phyloP scores from a whole-genome alignment of 2,113 vertebrate species.

The Excalfactoria chinensis region DNA sequence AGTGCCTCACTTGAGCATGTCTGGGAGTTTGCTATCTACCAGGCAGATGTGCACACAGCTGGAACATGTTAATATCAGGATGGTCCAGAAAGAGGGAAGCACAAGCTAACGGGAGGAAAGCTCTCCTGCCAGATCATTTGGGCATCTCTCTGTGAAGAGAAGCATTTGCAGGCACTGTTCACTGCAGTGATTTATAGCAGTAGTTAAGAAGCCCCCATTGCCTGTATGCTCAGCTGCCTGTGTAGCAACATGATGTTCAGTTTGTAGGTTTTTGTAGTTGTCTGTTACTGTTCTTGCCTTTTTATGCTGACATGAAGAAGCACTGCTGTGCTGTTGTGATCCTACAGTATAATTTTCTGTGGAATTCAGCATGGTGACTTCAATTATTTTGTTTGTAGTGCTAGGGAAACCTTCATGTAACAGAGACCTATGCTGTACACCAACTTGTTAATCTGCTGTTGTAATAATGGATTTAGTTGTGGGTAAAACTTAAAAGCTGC shows the following conservation, averaged over 20 bases:
- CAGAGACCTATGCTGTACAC: neutral
- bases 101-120: neutral
- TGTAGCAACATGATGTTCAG: rapidly evolving
- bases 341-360: neutral
- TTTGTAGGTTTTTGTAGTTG: neutral
- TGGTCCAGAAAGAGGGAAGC: neutral
- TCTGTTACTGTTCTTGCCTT: neutral
- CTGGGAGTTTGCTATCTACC: rapidly evolving
- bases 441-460: neutral
- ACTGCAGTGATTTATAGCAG: neutral
- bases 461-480: neutral
- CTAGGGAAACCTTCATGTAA: neutral
- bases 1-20: rapidly evolving
- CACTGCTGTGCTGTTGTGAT: neutral
- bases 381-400: neutral
- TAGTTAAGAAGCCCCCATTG: neutral
- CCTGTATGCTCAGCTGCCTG: neutral
- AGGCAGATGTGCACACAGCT: neutral
- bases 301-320: neutral
- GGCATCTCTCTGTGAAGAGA: neutral
- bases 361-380: neutral
- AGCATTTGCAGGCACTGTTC: neutral
- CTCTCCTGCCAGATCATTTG: neutral
- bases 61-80: neutral
- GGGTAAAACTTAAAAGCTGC: neutral